phyloP scores from a whole-genome alignment of 2,113 vertebrate genomes.

The Bettongia penicillata region DNA sequence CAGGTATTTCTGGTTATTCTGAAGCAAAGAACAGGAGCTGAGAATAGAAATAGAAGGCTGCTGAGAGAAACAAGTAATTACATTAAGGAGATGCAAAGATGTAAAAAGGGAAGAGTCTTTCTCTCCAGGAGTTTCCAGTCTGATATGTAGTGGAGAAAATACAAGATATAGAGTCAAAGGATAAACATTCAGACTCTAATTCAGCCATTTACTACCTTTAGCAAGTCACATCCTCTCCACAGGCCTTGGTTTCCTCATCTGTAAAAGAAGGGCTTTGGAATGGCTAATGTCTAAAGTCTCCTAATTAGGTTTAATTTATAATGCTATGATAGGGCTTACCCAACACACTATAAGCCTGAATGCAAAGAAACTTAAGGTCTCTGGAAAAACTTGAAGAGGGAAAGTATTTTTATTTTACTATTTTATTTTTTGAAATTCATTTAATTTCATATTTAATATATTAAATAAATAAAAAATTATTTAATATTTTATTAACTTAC shows the following conservation, averaged over 20 bases:
- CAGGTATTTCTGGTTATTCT: too few species aligned
- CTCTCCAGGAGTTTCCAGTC: too few species aligned
- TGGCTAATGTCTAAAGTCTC: not conserved
- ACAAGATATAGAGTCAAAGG: not conserved
- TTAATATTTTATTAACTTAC: not conserved
- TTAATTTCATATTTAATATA: too few species aligned
- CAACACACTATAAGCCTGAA: not conserved
- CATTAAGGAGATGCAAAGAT: too few species aligned
- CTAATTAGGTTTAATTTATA: not conserved
- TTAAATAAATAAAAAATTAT: too few species aligned
- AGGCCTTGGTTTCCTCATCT: not conserved
- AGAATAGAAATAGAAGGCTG: too few species aligned
- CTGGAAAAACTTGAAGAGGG: not conserved
- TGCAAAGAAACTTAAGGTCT: not conserved
- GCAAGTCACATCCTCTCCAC: too few species aligned
- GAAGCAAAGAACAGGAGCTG: too few species aligned
- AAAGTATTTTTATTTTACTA: not conserved
- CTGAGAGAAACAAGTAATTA: too few species aligned
- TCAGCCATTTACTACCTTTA: not conserved
- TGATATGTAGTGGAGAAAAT: too few species aligned
- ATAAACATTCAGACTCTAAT: not conserved
- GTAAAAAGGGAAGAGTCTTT: too few species aligned
- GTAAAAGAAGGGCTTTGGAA: not conserved
- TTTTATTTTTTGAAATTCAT: too few species aligned
- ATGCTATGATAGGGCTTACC: not conserved